Conservation (phyloP, 2,113 vertebrate species). For the Brachyistius frenatus region DNA sequence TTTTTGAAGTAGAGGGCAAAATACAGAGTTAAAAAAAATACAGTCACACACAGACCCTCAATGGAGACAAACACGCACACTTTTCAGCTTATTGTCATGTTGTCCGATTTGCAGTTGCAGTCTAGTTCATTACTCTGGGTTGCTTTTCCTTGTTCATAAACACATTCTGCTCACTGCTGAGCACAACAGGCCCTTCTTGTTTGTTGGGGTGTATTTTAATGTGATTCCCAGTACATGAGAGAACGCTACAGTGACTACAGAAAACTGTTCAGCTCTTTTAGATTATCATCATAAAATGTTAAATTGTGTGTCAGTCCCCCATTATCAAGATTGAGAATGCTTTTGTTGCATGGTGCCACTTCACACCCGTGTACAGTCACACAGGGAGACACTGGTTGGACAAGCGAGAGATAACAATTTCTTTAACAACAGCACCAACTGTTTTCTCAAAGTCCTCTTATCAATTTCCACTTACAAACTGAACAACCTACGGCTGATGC, state of each 20-base stretch:
- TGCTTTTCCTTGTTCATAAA: too few species aligned
- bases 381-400: background rate
- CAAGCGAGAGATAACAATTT: background rate
- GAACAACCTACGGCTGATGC: conserved; percentile 2
- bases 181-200: too few species aligned
- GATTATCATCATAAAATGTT: background rate
- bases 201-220: too few species aligned
- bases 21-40: background rate
- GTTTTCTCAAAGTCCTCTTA: conserved; percentile 21
- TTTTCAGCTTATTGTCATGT: background rate
- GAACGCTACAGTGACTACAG: background rate
- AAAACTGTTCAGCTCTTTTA: background rate
- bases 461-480: conserved; percentile 19
- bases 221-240: background rate
- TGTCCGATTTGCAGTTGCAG: too few species aligned
- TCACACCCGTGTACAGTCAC: background rate
- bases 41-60: too few species aligned
- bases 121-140: too few species aligned
- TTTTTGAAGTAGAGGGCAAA: too few species aligned
- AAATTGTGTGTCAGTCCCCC: background rate
- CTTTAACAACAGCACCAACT: background rate
- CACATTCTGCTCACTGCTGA: too few species aligned
- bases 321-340: background rate
- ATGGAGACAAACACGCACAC: too few species aligned
- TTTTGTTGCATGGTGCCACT: background rate